Evolutionary conservation across 2,113 vertebrate genomes (phyloP).

Genomic region (Lepisosteus osseus): DNA sequence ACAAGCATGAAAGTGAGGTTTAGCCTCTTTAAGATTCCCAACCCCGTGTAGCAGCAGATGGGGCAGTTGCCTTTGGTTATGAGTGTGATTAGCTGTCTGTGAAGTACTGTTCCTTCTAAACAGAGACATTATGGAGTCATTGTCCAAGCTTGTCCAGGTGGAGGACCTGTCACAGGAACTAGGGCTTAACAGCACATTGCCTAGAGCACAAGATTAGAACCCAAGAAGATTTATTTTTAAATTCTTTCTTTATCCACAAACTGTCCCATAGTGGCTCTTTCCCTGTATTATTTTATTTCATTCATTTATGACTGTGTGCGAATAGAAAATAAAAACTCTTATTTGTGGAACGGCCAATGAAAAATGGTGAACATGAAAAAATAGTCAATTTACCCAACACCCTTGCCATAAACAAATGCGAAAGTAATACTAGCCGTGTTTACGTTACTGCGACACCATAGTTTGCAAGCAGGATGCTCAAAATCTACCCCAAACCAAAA

Average conservation of each 20-base stretch:
- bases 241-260: not conserved
- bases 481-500: too few species aligned
- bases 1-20: conserved; percentile 81
- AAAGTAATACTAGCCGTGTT: too few species aligned
- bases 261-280: conserved; percentile 2
- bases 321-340: too few species aligned
- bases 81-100: conserved; percentile 70
- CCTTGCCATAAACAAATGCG: too few species aligned
- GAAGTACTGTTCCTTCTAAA: conserved; percentile 68
- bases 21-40: conserved; percentile 73
- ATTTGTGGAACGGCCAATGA: too few species aligned
- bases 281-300: too few species aligned
- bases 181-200: conserved; percentile 65
- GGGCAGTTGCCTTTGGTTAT: conserved; percentile 77
- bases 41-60: conserved; percentile 71
- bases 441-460: too few species aligned
- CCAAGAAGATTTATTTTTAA: conserved; percentile 43
- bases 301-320: too few species aligned
- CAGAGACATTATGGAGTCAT: conserved; percentile 71
- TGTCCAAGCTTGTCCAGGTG: conserved; percentile 81
- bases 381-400: too few species aligned
- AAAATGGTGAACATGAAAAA: too few species aligned
- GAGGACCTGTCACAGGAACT: conserved; percentile 77
- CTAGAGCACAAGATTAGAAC: conserved; percentile 71
- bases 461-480: too few species aligned